These are phyloP conservation scores for Boleophthalmus pectinirostris DNA, from an alignment of 2,113 vertebrate species.

Conservation along the genomic window DNA sequence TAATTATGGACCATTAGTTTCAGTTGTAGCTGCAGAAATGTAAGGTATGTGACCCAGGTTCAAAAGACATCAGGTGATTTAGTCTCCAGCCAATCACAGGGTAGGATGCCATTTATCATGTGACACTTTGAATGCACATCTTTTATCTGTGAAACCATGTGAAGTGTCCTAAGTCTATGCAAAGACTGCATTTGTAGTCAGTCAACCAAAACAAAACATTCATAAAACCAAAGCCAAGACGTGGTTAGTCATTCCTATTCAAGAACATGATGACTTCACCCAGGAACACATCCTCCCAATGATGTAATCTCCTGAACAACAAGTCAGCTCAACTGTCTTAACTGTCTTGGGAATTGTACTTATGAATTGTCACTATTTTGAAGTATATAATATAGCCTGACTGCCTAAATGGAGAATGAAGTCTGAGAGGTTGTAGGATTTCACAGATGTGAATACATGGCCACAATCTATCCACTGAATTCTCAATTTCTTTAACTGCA, in stretches of 20 bases:
- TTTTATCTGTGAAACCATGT: not conserved
- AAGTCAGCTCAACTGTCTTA: not conserved
- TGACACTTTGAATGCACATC: not conserved
- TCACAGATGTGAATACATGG: not conserved
- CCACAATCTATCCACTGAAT: not conserved
- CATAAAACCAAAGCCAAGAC: not conserved
- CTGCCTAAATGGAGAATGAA: no score
- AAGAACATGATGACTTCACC: not conserved
- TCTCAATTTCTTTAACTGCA: not conserved
- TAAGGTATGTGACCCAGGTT: not conserved
- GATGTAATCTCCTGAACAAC: not conserved
- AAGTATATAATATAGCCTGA: not conserved
- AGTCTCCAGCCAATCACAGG: not conserved
- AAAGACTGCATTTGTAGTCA: not conserved
- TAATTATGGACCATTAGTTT: not conserved
- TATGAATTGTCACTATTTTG: not conserved
- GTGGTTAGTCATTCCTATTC: not conserved
- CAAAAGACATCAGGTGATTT: conserved; percentile 1
- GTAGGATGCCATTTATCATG: not conserved
- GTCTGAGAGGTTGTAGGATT: not conserved
- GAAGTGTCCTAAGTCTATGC: not conserved
- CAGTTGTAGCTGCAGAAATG: not conserved
- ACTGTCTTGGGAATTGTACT: not conserved
- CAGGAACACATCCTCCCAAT: not conserved
- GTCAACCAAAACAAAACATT: not conserved